Evolutionary conservation across 2,113 vertebrate genomes (phyloP).

Genomic region (Callithrix jacchus): DNA sequence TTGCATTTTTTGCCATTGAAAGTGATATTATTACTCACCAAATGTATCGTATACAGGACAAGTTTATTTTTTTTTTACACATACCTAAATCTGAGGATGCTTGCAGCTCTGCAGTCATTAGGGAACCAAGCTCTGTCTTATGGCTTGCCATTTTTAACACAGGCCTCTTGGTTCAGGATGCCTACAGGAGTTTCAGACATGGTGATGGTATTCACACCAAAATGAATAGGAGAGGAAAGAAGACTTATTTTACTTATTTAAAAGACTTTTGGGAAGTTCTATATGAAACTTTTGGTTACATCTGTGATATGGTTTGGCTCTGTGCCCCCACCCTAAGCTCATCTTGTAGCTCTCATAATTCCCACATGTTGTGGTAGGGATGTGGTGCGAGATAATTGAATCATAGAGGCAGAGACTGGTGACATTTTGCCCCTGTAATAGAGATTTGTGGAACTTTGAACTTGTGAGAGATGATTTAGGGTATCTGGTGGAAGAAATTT

Average conservation of each 20-base stretch:
- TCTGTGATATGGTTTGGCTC: not conserved
- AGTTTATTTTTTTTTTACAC: not conserved
- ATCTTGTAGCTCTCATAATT: too few species aligned
- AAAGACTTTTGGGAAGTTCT: not conserved
- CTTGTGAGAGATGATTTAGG: too few species aligned
- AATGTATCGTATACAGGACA: not conserved
- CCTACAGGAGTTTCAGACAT: not conserved
- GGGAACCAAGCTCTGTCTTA: not conserved
- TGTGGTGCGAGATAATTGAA: too few species aligned
- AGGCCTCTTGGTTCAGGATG: not conserved
- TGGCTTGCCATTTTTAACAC: not conserved
- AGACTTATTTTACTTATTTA: not conserved
- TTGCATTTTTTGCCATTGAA: too few species aligned
- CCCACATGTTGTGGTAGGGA: too few species aligned
- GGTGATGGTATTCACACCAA: not conserved
- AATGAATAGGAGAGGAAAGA: not conserved
- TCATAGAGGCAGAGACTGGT: too few species aligned
- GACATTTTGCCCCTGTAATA: too few species aligned
- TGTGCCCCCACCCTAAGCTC: too few species aligned
- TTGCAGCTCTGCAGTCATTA: not conserved
- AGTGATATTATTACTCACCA: not conserved
- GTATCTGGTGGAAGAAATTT: too few species aligned
- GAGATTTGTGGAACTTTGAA: too few species aligned
- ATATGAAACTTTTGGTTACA: not conserved
- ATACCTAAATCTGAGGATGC: not conserved